These are phyloP conservation scores for Mormyrops boulengeri DNA, from an alignment of 2,797 vertebrate genomes.

Conservation along the genomic window DNA sequence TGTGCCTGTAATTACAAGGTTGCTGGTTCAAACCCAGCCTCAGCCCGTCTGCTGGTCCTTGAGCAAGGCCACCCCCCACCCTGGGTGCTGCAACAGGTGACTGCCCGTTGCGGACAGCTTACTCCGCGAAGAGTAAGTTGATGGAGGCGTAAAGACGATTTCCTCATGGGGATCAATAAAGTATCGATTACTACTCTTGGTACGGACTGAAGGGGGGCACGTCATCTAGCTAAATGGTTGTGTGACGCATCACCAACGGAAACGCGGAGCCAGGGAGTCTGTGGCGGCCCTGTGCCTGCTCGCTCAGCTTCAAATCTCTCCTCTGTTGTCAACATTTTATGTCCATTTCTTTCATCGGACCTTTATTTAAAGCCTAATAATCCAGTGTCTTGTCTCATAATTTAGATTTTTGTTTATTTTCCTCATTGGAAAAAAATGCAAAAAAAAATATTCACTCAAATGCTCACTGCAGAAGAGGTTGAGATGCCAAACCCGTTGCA, in stretches of 20 bases:
- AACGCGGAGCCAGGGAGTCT: neutral
- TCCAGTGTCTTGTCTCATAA: neutral
- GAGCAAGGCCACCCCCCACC: no score
- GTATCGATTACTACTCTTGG: neutral
- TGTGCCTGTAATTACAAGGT: no score
- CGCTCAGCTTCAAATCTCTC: neutral
- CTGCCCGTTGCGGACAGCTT: no score
- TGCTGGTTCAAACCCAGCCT: no score
- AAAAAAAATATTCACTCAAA: neutral
- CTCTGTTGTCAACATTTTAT: neutral
- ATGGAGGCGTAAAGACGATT: no score
- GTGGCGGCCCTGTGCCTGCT: neutral
- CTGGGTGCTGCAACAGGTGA: no score
- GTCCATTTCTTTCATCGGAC: neutral
- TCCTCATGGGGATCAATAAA: no score
- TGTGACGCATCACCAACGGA: neutral
- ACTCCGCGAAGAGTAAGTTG: no score
- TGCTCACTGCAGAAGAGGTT: neutral
- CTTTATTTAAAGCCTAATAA: neutral
- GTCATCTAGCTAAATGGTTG: neutral
- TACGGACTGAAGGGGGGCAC: neutral
- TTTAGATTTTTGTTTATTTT: neutral
- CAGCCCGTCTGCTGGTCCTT: no score
- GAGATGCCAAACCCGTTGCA: neutral
- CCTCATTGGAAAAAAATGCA: neutral